Base-by-base conservation (phyloP, 2,888 invertebrate genomes). In the Vesta saturnalis region DNA sequence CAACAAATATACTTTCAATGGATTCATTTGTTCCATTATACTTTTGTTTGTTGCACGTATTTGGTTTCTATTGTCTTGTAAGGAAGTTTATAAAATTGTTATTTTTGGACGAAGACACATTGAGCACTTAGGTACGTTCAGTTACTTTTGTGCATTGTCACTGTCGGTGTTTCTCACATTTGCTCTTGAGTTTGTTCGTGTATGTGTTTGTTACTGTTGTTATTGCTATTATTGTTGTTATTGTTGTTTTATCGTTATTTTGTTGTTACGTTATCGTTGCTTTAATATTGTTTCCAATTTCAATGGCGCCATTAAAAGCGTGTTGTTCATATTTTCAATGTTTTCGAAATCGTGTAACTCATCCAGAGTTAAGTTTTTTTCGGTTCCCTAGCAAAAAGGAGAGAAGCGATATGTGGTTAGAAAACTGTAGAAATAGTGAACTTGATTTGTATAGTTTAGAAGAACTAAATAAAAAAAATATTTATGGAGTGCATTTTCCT, bases 321-420 rank as follows among this genome's bases (percentile, higher is more conserved):
- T 30, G 30, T 30, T 30, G 30, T 30, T 30, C 30, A 30, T 54
- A 54, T 54, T 54, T 19, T 54, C 18, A 54, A 12, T 54, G 19
- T 4, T 18, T 18, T 4, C 19, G 21, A 19, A 54, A 19, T 54
- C 21, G 21, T 1, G 12, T 54, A 54, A 19, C 4, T 18, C 21
- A 19, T 21, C 23, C 22, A 12, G 55, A 55, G 21, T 14, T 55
- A 22, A 55, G 55, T 14, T 55, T 55, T n/a, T 55, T 55, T 14
- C 55, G 55, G 6, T 55, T 22, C 22, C n/a, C 55, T 4, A 55
- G 1, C 1, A 22, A 55, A 4, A 23, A 22, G 23, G 22, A 55
- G 55, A 23, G 3, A n/a, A n/a, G 23, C 4, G 22, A 23, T 10
- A 12, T n/a, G 23, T 55, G 55, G 22, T 55, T 55, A 30, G 14